phyloP scores from a whole-genome alignment of 2,888 invertebrate species.

The Drosophila phalerata region DNA sequence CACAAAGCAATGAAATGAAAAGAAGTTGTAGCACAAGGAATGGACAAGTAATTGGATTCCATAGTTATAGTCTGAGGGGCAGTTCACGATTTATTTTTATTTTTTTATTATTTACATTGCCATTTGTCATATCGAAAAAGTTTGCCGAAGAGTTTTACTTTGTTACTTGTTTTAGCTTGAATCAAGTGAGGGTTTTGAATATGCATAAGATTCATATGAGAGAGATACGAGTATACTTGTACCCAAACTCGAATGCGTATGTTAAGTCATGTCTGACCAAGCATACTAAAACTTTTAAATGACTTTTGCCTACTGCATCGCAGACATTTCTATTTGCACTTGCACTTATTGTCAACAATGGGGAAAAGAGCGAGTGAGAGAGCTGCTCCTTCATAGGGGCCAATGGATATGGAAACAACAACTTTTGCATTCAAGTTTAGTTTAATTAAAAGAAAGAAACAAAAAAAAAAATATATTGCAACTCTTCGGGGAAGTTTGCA shows the following conservation, averaged over 20 bases:
- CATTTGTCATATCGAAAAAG: slow-evolving; percentile 76
- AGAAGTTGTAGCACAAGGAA: slow-evolving; percentile 28
- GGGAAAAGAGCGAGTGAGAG: neutral
- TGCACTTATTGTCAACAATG: slow-evolving; percentile 33
- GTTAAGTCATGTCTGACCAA: slow-evolving; percentile 72
- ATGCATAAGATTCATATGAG: slow-evolving; percentile 41
- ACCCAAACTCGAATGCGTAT: slow-evolving; percentile 50
- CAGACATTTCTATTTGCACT: slow-evolving; percentile 64
- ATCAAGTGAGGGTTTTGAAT: slow-evolving; percentile 17
- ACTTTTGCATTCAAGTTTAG: slow-evolving; percentile 65
- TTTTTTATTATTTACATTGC: slow-evolving; percentile 34
- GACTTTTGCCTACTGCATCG: slow-evolving; percentile 74
- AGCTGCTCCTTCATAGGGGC: slow-evolving; percentile 7
- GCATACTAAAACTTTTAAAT: slow-evolving; percentile 74
- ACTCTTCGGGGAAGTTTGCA: slow-evolving; percentile 54
- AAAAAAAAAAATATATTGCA: slow-evolving; percentile 48
- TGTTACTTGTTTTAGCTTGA: slow-evolving; percentile 30
- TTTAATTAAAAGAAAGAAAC: slow-evolving; percentile 71
- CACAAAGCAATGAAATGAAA: slow-evolving; percentile 44
- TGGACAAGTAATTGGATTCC: slow-evolving; percentile 67
- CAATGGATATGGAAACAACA: slow-evolving; percentile 46
- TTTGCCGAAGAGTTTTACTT: slow-evolving; percentile 53
- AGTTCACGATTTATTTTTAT: neutral
- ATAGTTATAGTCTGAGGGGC: slow-evolving; percentile 71
- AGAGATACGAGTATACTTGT: slow-evolving; percentile 30